phyloP scores from a whole-genome alignment of 2,888 invertebrate genomes.

The Athalia cordata region DNA sequence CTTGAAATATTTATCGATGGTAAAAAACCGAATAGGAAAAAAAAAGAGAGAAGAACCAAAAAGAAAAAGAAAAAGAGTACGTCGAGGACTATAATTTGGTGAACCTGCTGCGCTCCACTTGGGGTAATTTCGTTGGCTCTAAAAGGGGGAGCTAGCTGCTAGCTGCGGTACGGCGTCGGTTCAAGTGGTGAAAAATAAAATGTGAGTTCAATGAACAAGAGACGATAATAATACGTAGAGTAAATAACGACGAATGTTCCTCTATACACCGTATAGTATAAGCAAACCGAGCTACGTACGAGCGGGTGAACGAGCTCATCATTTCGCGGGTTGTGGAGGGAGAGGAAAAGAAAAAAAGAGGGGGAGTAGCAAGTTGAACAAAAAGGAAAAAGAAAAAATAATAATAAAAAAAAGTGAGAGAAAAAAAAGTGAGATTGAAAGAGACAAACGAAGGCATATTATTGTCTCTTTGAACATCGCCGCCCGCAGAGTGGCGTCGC shows the following conservation, averaged over 20 bases:
- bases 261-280: no score
- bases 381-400: slow-evolving; percentile 4
- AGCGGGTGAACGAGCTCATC: background rate
- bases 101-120: no score
- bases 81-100: no score
- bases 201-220: slow-evolving; percentile 20
- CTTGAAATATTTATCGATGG: no score
- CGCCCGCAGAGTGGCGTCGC: slow-evolving; percentile 42
- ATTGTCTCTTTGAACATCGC: slow-evolving; percentile 41
- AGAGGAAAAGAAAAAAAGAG: slow-evolving; percentile 24
- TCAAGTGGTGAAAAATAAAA: slow-evolving; percentile 15
- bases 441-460: slow-evolving; percentile 47
- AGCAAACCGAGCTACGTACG: slow-evolving; percentile 31
- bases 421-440: slow-evolving; percentile 38
- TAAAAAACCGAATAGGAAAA: background rate
- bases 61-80: background rate
- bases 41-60: background rate
- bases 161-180: background rate
- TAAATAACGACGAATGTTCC: slow-evolving; percentile 19
- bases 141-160: no score
- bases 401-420: no score
- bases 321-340: background rate
- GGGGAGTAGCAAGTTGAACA: slow-evolving; percentile 14
- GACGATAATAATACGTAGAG: slow-evolving; percentile 9
- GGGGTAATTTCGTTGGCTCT: no score